These are phyloP conservation scores for Portevinia maculata DNA, from an alignment of 2,888 invertebrate species.

Conservation along the genomic window DNA sequence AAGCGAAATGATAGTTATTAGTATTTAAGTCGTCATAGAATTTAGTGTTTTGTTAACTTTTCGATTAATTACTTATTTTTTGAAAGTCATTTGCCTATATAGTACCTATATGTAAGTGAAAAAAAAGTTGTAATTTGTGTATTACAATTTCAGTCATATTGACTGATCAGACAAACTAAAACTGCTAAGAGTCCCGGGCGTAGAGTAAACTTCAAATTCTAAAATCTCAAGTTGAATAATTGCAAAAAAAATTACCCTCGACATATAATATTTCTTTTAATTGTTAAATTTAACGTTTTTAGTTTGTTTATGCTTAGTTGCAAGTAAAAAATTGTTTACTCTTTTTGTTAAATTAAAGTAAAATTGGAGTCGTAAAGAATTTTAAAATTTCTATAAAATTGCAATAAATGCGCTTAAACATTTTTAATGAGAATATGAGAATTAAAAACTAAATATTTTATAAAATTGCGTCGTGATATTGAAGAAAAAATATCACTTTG, in stretches of 20 bases:
- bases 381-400: slow-evolving; percentile 29
- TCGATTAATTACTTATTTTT: slow-evolving; percentile 41
- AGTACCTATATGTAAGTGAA: slow-evolving; percentile 68
- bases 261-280: slow-evolving; percentile 19
- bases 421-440: slow-evolving; percentile 11
- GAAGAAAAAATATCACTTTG: slow-evolving; percentile 64
- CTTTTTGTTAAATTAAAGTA: slow-evolving; percentile 23
- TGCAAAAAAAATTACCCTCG: slow-evolving; percentile 52
- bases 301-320: slow-evolving; percentile 33
- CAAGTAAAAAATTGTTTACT: slow-evolving; percentile 12
- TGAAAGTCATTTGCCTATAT: slow-evolving; percentile 68
- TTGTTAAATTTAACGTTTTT: slow-evolving; percentile 53
- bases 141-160: slow-evolving; percentile 78
- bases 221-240: slow-evolving; percentile 70
- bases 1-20: slow-evolving; percentile 54
- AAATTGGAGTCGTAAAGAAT: slow-evolving; percentile 29
- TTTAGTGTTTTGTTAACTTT: slow-evolving; percentile 47
- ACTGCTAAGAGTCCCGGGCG: slow-evolving; percentile 54
- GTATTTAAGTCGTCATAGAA: slow-evolving; percentile 63
- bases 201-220: slow-evolving; percentile 57
- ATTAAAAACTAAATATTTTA: slow-evolving; percentile 16
- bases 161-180: slow-evolving; percentile 75
- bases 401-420: slow-evolving; percentile 43
- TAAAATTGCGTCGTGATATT: slow-evolving; percentile 67
- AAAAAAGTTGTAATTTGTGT: slow-evolving; percentile 62